Base-by-base conservation (phyloP, 2,888 invertebrate species). In the Molanna angustata region DNA sequence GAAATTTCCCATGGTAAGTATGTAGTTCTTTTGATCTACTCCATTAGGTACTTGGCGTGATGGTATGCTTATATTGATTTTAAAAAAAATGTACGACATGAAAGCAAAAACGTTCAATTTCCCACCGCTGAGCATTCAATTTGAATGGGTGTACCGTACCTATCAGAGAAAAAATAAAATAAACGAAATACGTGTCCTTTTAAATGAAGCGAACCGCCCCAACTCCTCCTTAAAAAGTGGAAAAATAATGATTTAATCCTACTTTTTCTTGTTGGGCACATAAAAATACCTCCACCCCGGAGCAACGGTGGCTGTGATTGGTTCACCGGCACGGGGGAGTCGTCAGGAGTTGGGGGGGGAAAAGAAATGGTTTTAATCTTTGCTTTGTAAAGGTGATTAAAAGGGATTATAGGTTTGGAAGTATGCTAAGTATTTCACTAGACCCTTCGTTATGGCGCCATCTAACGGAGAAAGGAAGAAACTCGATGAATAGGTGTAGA, bases 331-430 rank as follows among this genome's bases (percentile, higher is more conserved):
- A 37, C 18, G 16, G 37, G 52, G 47, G 20, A 33, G 18, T 41
- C n/a, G 49, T 35, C 19, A 27, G 52, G 31, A 9, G 22, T 19
- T 27, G 49, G 57, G 67, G 70, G 70, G 73, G 67, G 72, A 67
- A 64, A 55, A 71, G 75, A 75, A 76, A 74, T 74, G 76, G 72
- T 77, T 77, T 76, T 77, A 78, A 78, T 77, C 77, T 78, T 78
- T 77, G 77, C 77, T 78, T 78, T 78, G 76, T 78, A 76, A 78
- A 77, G 76, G 76, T 77, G 77, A 77, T 77, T 78, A 77, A 76
- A 71, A 76, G 67, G 75, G 77, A 77, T 77, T 76, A 77, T 76
- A 75, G 76, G 77, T 77, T 76, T 73, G 74, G 67, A 76, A 77
- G 77, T 76, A 76, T 75, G 76, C 67, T 49, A 55, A 52, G 58